phyloP scores from a whole-genome alignment of 2,888 invertebrate genomes.

The Drosophila gaucha region DNA sequence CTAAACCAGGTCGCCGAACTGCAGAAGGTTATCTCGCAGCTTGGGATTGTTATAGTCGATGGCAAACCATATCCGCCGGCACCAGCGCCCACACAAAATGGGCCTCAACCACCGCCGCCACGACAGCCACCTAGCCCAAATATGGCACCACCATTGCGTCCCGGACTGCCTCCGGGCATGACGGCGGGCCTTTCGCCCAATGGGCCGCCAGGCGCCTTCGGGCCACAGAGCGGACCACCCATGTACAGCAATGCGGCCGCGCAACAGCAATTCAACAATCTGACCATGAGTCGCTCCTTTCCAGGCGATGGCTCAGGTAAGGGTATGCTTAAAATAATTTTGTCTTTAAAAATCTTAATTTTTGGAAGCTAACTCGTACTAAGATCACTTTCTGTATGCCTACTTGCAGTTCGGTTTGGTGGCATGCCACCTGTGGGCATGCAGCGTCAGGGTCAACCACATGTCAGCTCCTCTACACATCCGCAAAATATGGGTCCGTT shows the following conservation, averaged over 20 bases:
- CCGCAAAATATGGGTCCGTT: constrained; percentile 87
- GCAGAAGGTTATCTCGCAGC: constrained; percentile 90
- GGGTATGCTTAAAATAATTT: constrained; percentile 41
- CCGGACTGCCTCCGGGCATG: constrained; percentile 83
- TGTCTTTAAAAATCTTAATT: neutral
- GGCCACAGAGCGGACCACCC: constrained; percentile 83
- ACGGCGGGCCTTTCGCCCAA: constrained; percentile 82
- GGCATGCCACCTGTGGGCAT: constrained; percentile 83
- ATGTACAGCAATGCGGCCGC: constrained; percentile 82
- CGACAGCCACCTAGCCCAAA: constrained; percentile 84
- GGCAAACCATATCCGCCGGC: constrained; percentile 90
- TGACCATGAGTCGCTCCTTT: constrained; percentile 83
- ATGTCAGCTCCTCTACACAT: constrained; percentile 88
- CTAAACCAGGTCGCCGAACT: constrained; percentile 93
- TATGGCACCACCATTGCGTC: constrained; percentile 84
- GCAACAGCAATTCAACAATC: constrained; percentile 83
- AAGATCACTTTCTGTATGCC: constrained; percentile 21
- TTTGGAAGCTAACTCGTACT: neutral
- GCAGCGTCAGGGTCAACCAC: constrained; percentile 86
- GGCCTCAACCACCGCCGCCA: constrained; percentile 81
- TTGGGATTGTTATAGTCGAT: constrained; percentile 93
- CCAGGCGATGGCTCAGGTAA: constrained; percentile 83
- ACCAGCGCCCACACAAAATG: constrained; percentile 79
- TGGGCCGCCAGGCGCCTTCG: constrained; percentile 79
- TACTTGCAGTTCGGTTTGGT: constrained; percentile 82